Conservation (phyloP, 1,140 invertebrate genomes). For the Pogonus chalceus region DNA sequence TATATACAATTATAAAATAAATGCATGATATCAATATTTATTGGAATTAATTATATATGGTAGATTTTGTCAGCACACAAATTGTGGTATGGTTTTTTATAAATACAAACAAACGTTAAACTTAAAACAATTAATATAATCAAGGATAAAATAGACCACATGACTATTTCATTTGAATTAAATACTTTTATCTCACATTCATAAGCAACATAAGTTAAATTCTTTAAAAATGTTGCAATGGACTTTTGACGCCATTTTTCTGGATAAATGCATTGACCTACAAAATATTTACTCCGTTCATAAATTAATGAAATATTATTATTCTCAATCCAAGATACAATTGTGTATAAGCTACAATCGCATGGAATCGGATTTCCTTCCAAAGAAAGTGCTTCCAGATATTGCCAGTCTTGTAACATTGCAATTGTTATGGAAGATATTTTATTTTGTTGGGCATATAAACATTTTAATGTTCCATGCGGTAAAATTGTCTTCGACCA, state of each 20-base stretch:
- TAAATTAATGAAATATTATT: conserved; percentile 26
- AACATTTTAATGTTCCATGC: conserved; percentile 25
- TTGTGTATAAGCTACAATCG: conserved; percentile 36
- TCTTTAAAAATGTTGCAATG: conserved; percentile 8
- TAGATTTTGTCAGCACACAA: too few species aligned
- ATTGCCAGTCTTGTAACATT: conserved; percentile 40
- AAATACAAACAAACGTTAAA: too few species aligned
- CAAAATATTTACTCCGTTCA: neutral
- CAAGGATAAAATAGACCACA: too few species aligned
- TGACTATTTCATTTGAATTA: too few species aligned
- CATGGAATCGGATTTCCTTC: conserved; percentile 40
- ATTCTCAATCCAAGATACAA: conserved; percentile 32
- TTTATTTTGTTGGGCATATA: conserved; percentile 38
- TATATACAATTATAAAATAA: too few species aligned
- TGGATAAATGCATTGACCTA: conserved; percentile 16
- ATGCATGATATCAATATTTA: too few species aligned
- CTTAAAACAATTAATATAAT: too few species aligned
- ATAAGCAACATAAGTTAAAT: conserved; percentile 5
- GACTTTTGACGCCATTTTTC: neutral
- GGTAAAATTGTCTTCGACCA: conserved; percentile 36
- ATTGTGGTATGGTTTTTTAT: too few species aligned
- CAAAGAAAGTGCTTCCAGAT: conserved; percentile 34
- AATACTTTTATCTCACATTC: conserved; percentile 17
- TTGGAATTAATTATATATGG: too few species aligned
- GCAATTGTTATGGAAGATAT: conserved; percentile 36